Evolutionary conservation across 2,888 invertebrate species (phyloP).

Genomic region (Esperia sulphurella): DNA sequence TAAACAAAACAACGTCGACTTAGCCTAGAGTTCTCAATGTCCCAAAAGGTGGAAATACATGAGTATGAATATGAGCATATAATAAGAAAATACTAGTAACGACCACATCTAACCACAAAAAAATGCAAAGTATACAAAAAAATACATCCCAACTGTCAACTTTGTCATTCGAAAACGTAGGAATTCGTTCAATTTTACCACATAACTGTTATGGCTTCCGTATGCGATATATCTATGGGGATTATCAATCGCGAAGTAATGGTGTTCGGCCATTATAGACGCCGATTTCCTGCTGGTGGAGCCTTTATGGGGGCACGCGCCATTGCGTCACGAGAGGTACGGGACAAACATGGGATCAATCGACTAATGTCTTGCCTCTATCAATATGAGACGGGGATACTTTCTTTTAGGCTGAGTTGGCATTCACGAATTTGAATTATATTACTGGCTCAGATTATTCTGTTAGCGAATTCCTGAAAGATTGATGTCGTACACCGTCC

Average conservation of each 20-base stretch:
- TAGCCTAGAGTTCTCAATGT: too few species aligned
- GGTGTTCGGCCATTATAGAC: slow-evolving; percentile 75
- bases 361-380: slow-evolving; percentile 6
- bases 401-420: too few species aligned
- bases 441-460: too few species aligned
- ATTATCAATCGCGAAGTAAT: slow-evolving; percentile 78
- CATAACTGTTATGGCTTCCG: slow-evolving; percentile 79
- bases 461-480: too few species aligned
- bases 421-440: too few species aligned
- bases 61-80: too few species aligned
- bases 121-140: background rate
- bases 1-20: too few species aligned
- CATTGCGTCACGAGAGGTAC: slow-evolving; percentile 56
- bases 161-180: background rate
- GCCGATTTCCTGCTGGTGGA: slow-evolving; percentile 71
- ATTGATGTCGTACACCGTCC: too few species aligned
- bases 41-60: too few species aligned
- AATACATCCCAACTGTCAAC: background rate
- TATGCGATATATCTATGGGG: slow-evolving; percentile 65
- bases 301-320: slow-evolving; percentile 73
- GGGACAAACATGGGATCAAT: slow-evolving; percentile 16
- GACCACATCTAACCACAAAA: background rate
- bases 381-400: slow-evolving; percentile 3
- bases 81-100: too few species aligned
- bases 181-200: slow-evolving; percentile 73